Evolutionary conservation across 2,113 vertebrate genomes (phyloP).

Genomic region (Eudyptes chrysolophus): DNA sequence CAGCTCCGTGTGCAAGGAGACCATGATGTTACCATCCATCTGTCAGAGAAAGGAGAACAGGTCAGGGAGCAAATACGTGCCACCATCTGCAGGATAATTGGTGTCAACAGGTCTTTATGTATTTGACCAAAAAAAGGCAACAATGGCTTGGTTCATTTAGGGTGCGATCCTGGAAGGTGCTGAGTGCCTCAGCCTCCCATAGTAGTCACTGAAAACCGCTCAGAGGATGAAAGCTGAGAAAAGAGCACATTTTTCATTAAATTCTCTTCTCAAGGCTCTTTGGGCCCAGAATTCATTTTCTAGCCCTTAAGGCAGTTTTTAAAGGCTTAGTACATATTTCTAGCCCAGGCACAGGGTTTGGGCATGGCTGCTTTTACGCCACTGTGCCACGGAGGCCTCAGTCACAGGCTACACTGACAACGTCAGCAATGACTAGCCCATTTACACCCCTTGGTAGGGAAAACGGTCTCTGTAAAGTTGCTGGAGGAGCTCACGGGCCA

Average conservation of each 20-base stretch:
- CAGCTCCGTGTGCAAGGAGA: constrained; percentile 86
- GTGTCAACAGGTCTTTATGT: neutral
- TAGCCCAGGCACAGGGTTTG: neutral
- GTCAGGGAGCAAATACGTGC: neutral
- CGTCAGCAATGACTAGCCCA: neutral
- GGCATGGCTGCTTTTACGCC: neutral
- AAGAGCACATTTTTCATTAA: neutral
- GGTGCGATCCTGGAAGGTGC: neutral
- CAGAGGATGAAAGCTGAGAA: neutral
- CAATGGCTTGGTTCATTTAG: neutral
- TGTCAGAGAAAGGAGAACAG: neutral
- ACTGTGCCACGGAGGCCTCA: fast-evolving
- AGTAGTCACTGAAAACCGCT: neutral
- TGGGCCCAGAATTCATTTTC: neutral
- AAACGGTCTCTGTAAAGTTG: neutral
- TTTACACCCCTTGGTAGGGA: neutral
- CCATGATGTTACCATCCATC: constrained; percentile 91
- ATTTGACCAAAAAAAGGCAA: neutral
- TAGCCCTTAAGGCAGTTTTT: neutral
- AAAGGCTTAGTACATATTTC: neutral
- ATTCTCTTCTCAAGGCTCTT: neutral
- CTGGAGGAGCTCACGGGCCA: neutral
- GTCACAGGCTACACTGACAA: neutral
- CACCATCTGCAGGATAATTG: neutral
- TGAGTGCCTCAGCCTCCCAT: neutral